Base-by-base conservation (phyloP, 2,888 invertebrate genomes). In the Lordiphosa fenestrarum region DNA sequence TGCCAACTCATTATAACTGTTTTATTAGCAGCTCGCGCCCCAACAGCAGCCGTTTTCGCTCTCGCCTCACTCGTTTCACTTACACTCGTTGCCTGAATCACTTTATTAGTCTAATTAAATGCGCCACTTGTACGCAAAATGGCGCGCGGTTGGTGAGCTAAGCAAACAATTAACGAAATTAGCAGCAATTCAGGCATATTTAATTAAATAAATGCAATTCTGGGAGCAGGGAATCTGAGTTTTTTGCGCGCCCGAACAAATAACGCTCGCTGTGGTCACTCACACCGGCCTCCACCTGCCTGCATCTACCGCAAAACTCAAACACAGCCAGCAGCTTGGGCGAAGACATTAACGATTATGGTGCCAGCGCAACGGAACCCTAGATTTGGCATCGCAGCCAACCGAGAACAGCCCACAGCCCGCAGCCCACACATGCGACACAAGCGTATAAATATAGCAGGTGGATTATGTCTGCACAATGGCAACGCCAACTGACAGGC, bases 71-170 rank as follows among this genome's bases (percentile, higher is more conserved):
- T 51, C 53, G 55, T 15, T 15, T 15, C 15, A 15, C 15, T 15
- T 15, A 15, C 15, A 15, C 15, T 15, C 15, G 15, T 15, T 63
- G 67, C 44, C 58, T 50, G 69, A 80, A 85, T 85, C 76, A 80
- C 80, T 85, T 85, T 80, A 80, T 80, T 85, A 85, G 73, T 47
- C 77, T 85, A 80, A 80, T 80, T 80, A 80, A 85, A 80, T 73
- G 66, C 63, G 66, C 67, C 84, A 73, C 85, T 80, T 83, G 61
- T 68, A 64, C 61, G 59, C 64, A 63, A 70, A 71, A 68, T 65
- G 66, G 53, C 48, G 58, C 44, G 61, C 53, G 50, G 36, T 58
- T 58, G 51, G 42, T 23, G 47, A 57, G 41, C 56, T 60, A 69
- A 54, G 70, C 65, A 66, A 83, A 84, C 73, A 75, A 70, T 85